Conservation (phyloP, 2,888 invertebrate genomes). For the Plebejus argus region DNA sequence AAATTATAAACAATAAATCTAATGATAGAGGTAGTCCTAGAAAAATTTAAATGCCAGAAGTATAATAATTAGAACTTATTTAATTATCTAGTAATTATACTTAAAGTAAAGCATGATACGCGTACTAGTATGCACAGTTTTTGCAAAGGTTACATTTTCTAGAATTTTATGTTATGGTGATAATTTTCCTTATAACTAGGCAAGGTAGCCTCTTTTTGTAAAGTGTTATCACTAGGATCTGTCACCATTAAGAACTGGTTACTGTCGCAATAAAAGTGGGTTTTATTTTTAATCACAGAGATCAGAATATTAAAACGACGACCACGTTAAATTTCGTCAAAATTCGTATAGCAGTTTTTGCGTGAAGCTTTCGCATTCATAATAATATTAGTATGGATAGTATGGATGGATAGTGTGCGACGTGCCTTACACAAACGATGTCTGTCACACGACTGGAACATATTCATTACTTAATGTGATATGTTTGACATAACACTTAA, state of each 20-base stretch:
- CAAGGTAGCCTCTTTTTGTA: not conserved
- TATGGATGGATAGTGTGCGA: not conserved
- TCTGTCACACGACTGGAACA: not conserved
- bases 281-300: not conserved
- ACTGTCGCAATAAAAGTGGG: not conserved
- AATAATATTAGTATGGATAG: no score
- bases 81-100: not conserved
- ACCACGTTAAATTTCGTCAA: not conserved
- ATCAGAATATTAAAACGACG: not conserved
- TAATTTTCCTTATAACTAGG: not conserved
- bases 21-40: not conserved
- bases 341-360: not conserved
- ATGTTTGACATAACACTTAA: constrained; percentile 11
- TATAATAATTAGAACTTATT: not conserved
- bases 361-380: no score
- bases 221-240: not conserved
- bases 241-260: not conserved
- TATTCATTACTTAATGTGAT: constrained; percentile 6
- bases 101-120: not conserved
- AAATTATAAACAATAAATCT: not conserved
- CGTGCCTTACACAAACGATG: not conserved
- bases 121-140: not conserved
- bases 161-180: not conserved
- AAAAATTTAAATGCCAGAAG: no score
- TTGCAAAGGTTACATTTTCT: not conserved